Conservation (phyloP, 1,140 invertebrate species). For the Drosophila grimshawi region DNA sequence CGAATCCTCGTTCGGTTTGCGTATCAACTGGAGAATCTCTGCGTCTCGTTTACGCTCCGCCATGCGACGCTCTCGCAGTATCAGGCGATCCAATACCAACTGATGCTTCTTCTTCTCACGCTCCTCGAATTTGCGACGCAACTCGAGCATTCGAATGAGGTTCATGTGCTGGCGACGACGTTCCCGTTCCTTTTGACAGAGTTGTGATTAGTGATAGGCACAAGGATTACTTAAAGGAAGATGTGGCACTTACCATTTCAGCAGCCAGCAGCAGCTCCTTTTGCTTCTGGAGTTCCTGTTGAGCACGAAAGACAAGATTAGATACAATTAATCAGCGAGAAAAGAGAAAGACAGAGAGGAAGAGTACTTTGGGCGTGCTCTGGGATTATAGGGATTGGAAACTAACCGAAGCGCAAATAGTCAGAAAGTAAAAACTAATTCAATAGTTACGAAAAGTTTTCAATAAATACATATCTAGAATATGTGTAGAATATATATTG, state of each 20-base stretch:
- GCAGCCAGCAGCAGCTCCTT: conserved; percentile 93
- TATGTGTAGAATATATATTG: no score
- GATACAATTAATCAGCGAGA: conserved; percentile 52
- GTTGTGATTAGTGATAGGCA: no score
- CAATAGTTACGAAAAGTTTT: not conserved
- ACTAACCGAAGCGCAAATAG: conserved; percentile 7
- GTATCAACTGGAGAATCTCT: conserved; percentile 92
- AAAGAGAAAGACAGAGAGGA: conserved; percentile 52
- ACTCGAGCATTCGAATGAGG: conserved; percentile 93
- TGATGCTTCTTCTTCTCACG: conserved; percentile 93
- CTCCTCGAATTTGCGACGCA: conserved; percentile 94
- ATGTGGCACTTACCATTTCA: conserved; percentile 89
- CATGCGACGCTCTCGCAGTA: conserved; percentile 89
- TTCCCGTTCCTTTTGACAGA: conserved; percentile 91
- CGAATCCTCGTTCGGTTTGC: conserved; percentile 95
- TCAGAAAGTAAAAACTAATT: not conserved
- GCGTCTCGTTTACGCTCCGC: conserved; percentile 93
- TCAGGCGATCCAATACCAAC: conserved; percentile 79
- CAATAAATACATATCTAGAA: not conserved
- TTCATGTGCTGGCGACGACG: conserved; percentile 95
- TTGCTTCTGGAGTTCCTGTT: conserved; percentile 94
- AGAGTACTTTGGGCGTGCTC: no score
- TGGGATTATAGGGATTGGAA: not conserved
- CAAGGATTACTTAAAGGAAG: not conserved
- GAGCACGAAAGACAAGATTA: not conserved